Evolutionary conservation across 1,140 invertebrate genomes (phyloP).

Genomic region (Heterodera carotae): DNA sequence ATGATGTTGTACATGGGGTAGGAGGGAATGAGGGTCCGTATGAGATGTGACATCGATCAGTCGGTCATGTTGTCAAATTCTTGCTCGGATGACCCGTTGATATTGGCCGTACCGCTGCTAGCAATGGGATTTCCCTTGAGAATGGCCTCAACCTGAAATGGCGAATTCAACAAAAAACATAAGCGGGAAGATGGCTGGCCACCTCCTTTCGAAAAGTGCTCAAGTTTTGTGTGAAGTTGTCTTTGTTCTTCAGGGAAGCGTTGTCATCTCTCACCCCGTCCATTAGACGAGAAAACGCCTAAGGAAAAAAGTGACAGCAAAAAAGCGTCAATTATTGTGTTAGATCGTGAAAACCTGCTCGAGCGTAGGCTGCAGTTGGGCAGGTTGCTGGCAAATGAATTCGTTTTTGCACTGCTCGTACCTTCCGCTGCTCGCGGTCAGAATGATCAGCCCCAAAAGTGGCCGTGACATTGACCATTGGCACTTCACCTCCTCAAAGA

Average conservation of each 20-base stretch:
- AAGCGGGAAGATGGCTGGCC: not conserved
- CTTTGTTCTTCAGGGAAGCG: slow-evolving; percentile 42
- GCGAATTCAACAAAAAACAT: not conserved
- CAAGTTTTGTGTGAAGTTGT: slow-evolving; percentile 44
- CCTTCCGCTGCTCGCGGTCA: slow-evolving; percentile 12
- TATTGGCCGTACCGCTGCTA: slow-evolving; percentile 6
- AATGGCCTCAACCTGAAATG: slow-evolving; percentile 32
- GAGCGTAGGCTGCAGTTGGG: slow-evolving; percentile 4
- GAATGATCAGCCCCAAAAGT: slow-evolving; percentile 40
- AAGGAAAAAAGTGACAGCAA: slow-evolving; percentile 7
- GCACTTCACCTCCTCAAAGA: slow-evolving; percentile 44
- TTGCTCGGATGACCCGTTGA: slow-evolving; percentile 14
- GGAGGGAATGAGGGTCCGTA: not conserved
- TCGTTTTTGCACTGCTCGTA: slow-evolving; percentile 40
- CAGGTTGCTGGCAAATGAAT: slow-evolving; percentile 40
- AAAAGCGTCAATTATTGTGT: not conserved
- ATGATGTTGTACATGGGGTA: no score
- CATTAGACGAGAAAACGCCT: slow-evolving; percentile 38
- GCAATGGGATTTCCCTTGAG: slow-evolving; percentile 23
- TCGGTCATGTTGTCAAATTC: slow-evolving; percentile 40
- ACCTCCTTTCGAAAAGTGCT: slow-evolving; percentile 45
- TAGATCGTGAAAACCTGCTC: slow-evolving; percentile 5
- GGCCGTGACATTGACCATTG: slow-evolving; percentile 47
- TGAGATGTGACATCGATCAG: slow-evolving; percentile 8
- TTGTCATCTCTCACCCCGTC: slow-evolving; percentile 42